Evolutionary conservation across 2,888 invertebrate genomes (phyloP), one percentile per base, ranked within the genome.

Genomic region (Scaptomyza parva): DNA sequence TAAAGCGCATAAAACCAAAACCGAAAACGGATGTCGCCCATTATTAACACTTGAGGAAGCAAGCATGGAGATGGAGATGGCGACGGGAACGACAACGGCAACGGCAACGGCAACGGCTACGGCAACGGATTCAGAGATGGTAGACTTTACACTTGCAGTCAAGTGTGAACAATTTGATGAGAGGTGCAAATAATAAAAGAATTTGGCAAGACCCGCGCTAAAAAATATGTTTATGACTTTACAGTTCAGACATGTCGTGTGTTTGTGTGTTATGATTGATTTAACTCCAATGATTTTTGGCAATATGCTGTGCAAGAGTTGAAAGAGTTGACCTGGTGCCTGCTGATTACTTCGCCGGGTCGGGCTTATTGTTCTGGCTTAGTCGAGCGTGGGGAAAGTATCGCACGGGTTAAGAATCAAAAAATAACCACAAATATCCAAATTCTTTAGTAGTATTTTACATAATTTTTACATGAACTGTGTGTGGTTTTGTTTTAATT

Each of bases 1-100:
- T 30, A 45, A 53, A 51, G n/a, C 43, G 17, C 44, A 35, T 30
- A 35, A 67, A 20, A 33, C 14, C 33, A 48, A 17, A 37, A 40
- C 55, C 62, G 43, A 64, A 74, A 88, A 76, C 89, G 89, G 89
- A 89, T 89, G 90, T 89, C 88, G 86, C 88, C 78, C 88, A 89
- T 89, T 90, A 89, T 76, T 70, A 78, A 79, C 86, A 88, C 89
- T 86, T 76, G 82, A 86, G 79, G 55, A 59, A 57, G 67, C 67
- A 84, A 6, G 28, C 47, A 30, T 47, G 18, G 64, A 53, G 61
- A 64, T 75, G 61, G 63, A 51, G 70, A 80, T 39, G 68, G 24
- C 30, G 17, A 18, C 22, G 61, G 63, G 48, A 67, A 80, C 35
- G 68, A 20, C 30, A n/a, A 18, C 22, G 68, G 24, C 30, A n/a